These are phyloP conservation scores for Aradus depressus DNA, from an alignment of 2,888 invertebrate species.

Conservation along the genomic window DNA sequence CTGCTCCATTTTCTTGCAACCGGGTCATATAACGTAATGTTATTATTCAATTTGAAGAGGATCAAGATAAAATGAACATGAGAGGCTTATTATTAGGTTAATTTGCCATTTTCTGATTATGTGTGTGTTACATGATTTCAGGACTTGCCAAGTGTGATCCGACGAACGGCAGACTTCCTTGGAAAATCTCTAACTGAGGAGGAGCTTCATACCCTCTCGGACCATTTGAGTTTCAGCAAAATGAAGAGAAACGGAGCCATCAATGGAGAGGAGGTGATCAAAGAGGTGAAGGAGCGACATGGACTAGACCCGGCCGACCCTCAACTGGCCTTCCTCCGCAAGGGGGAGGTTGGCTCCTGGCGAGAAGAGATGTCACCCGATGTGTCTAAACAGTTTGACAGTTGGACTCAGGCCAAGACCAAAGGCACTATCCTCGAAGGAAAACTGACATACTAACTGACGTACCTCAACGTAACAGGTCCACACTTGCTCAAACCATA, in stretches of 20 bases:
- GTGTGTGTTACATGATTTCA: constrained; percentile 29
- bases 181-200: constrained; percentile 33
- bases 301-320: constrained; percentile 29
- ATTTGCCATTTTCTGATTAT: too few relatives aligned
- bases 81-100: too few relatives aligned
- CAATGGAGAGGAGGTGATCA: constrained; percentile 36
- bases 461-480: too few relatives aligned
- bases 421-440: constrained; percentile 29
- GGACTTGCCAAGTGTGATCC: constrained; percentile 39
- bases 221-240: constrained; percentile 41
- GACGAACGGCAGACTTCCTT: constrained; percentile 39
- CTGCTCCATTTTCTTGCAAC: too few relatives aligned
- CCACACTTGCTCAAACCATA: neutral
- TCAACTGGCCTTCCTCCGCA: constrained; percentile 33
- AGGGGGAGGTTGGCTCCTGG: constrained; percentile 38
- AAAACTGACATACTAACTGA: too few relatives aligned
- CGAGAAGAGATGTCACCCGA: constrained; percentile 37
- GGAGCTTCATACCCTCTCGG: constrained; percentile 36
- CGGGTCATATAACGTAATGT: too few relatives aligned
- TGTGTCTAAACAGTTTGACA: constrained; percentile 39
- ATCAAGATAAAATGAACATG: too few relatives aligned
- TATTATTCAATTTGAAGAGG: too few relatives aligned
- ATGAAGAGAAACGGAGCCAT: constrained; percentile 44
- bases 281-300: constrained; percentile 30
- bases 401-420: constrained; percentile 37